A percentile compares a stretch with the other conserved stretches of the same genome.
Evolutionary conservation across 2,797 vertebrate species (phyloP).

Genomic region (Acanthornis magna): DNA sequence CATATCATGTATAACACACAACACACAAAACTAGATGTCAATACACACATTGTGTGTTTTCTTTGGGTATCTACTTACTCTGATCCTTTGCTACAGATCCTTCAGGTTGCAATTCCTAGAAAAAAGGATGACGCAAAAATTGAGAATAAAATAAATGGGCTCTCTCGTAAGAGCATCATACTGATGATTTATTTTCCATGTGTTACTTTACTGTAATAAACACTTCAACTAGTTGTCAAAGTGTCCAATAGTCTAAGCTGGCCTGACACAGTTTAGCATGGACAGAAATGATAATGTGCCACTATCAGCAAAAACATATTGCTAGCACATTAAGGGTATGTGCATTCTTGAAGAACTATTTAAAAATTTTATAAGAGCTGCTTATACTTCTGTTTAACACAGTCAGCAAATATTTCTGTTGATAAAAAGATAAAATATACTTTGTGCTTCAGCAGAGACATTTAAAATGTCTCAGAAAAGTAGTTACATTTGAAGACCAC

Average conservation of each 20-base stretch:
- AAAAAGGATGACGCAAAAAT: constrained; percentile 14
- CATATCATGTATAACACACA: rapidly evolving
- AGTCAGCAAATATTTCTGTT: not conserved
- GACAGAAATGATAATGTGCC: not conserved
- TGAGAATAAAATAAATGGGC: not conserved
- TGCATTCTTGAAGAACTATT: not conserved
- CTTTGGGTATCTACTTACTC: constrained; percentile 80
- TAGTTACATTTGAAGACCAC: not conserved
- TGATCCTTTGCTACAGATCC: constrained; percentile 78
- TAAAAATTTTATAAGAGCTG: not conserved
- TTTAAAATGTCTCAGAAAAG: not conserved
- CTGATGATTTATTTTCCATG: rapidly evolving
- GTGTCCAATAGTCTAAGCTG: not conserved
- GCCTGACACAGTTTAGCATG: rapidly evolving
- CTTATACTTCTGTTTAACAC: not conserved
- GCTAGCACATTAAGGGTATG: not conserved
- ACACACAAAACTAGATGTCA: not conserved
- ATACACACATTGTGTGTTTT: not conserved
- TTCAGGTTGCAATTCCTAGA: constrained; percentile 80
- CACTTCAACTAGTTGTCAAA: not conserved
- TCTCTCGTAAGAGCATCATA: not conserved
- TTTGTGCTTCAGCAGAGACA: not conserved
- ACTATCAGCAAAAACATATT: not conserved
- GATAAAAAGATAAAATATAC: not conserved
- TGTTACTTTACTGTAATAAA: not conserved